phyloP scores from a whole-genome alignment of 2,888 invertebrate species.

The Dicranocentrus wangi region DNA sequence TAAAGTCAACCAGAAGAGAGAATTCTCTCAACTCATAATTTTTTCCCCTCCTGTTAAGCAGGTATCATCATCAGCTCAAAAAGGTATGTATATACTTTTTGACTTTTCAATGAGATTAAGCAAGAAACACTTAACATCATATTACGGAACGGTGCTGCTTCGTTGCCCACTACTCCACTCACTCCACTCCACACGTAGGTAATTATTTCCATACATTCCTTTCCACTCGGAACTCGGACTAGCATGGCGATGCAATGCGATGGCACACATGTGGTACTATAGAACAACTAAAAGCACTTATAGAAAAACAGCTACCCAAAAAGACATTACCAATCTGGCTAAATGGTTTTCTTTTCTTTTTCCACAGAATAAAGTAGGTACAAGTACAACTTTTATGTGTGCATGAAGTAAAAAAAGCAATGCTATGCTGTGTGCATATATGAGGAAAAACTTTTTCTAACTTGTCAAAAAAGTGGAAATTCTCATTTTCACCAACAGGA shows the following conservation, averaged over 20 bases:
- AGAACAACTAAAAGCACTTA: conserved; percentile 52
- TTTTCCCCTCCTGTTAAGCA: neutral
- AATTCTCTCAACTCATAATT: neutral
- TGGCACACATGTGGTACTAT: no score
- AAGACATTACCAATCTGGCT: conserved; percentile 30
- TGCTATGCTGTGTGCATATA: no score
- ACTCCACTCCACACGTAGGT: neutral
- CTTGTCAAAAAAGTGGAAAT: conserved; percentile 53
- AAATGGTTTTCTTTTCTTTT: conserved; percentile 20
- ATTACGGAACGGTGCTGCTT: neutral
- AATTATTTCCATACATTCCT: conserved; percentile 26
- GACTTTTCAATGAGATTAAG: neutral
- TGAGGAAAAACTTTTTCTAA: no score
- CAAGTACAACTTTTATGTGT: neutral
- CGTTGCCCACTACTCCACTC: neutral
- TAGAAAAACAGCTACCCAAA: conserved; percentile 22
- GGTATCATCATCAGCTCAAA: neutral
- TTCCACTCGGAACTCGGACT: no score
- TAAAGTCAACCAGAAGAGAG: conserved; percentile 4
- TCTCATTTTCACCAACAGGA: conserved; percentile 54
- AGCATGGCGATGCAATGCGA: no score
- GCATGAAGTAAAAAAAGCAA: no score
- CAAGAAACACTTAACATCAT: neutral
- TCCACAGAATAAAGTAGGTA: neutral
- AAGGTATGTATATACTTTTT: conserved; percentile 28